Conservation (phyloP, 2,797 vertebrate genomes). For the Sylvia borin region DNA sequence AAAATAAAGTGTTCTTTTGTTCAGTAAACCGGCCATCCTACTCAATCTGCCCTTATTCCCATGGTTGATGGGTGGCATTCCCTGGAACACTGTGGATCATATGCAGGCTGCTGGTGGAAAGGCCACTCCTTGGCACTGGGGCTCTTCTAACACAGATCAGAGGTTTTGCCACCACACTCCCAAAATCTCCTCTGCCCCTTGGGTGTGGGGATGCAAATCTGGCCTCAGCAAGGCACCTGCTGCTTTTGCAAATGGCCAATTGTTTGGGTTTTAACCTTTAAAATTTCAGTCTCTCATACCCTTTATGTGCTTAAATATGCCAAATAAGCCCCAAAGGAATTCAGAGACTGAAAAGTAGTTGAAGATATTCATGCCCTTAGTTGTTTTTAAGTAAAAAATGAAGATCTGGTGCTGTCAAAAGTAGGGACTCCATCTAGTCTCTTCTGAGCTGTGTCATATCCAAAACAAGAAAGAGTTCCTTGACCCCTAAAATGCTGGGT, state of each 20-base stretch:
- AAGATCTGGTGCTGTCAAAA: not conserved
- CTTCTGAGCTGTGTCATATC: not conserved
- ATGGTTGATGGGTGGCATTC: not conserved
- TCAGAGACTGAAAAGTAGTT: not conserved
- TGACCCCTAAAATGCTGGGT: not conserved
- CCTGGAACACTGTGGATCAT: not conserved
- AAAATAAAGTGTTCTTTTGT: not conserved
- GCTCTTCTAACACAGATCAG: not conserved
- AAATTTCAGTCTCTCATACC: not conserved
- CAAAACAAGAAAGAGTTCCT: not conserved
- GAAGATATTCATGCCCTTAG: not conserved
- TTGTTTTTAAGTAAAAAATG: not conserved
- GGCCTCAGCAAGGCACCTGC: not conserved
- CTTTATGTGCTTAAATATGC: not conserved
- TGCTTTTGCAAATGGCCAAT: not conserved
- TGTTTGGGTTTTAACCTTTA: not conserved
- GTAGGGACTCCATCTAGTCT: not conserved
- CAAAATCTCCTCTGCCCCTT: not conserved
- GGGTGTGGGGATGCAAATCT: accelerated
- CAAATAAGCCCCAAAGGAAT: not conserved
- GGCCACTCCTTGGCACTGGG: not conserved
- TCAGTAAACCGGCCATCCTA: not conserved
- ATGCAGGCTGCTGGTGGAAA: not conserved
- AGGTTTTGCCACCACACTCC: not conserved
- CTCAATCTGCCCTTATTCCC: not conserved